Evolutionary conservation across 1,140 invertebrate genomes (phyloP).

Genomic region (Bradysia coprophila): DNA sequence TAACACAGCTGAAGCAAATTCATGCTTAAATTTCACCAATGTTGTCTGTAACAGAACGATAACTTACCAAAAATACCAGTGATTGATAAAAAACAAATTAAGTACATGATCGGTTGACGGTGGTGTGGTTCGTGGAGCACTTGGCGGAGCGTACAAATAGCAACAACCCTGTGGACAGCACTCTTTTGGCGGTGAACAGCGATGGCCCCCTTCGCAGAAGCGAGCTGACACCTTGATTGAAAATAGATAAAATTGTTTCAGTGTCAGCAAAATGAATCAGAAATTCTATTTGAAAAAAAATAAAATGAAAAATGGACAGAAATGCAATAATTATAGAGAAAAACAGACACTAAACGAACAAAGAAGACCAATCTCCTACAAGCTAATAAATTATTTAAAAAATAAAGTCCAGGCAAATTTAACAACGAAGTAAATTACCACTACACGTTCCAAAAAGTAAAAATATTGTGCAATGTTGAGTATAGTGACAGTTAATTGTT

Average conservation of each 20-base stretch:
- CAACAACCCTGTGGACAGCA: conserved; percentile 57
- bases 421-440: too few relatives aligned
- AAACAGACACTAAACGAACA: not conserved
- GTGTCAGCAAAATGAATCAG: not conserved
- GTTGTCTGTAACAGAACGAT: too few relatives aligned
- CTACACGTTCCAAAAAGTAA: too few relatives aligned
- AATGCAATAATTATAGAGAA: not conserved
- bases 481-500: too few relatives aligned
- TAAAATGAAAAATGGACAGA: not conserved
- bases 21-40: too few relatives aligned
- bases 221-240: conserved; percentile 13
- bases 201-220: conserved; percentile 31
- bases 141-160: conserved; percentile 29
- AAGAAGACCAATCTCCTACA: not conserved
- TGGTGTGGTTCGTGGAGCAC: conserved; percentile 26
- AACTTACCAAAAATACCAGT: conserved; percentile 29
- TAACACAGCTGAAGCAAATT: too few relatives aligned
- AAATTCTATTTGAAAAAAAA: not conserved
- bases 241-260: not conserved
- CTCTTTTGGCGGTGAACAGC: conserved; percentile 44
- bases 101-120: conserved; percentile 26
- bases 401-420: too few relatives aligned
- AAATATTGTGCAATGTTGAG: too few relatives aligned
- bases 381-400: not conserved
- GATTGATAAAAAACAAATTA: conserved; percentile 29